phyloP scores from a whole-genome alignment of 2,113 vertebrate species.

The Cyprinodon tularosa region DNA sequence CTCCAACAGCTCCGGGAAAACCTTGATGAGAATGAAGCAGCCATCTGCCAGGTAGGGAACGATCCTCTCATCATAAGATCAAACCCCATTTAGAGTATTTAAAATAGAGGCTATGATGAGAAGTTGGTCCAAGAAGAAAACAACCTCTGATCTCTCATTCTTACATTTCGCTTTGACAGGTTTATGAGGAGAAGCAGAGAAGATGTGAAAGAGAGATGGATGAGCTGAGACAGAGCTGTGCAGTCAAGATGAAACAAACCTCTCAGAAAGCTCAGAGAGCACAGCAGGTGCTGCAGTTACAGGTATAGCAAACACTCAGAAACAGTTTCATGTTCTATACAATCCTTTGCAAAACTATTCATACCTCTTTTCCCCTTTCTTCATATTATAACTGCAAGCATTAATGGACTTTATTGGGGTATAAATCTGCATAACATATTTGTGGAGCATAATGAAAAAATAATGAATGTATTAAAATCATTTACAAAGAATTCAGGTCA shows the following conservation, averaged over 20 bases:
- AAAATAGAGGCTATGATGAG: background rate
- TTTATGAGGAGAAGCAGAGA: constrained; percentile 91
- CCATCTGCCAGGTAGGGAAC: constrained; percentile 88
- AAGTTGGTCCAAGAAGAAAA: background rate
- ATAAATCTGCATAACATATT: too few species aligned
- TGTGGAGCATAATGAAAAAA: too few species aligned
- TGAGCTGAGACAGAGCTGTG: constrained; percentile 86
- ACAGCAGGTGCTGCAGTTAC: constrained; percentile 95
- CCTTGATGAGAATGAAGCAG: constrained; percentile 93
- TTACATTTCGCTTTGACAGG: constrained; percentile 68
- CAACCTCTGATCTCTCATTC: constrained; percentile 5
- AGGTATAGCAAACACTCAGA: constrained; percentile 62
- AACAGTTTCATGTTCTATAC: background rate
- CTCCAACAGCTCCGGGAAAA: constrained; percentile 91
- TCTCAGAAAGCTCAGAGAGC: constrained; percentile 86
- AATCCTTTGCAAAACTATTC: background rate
- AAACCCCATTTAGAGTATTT: background rate
- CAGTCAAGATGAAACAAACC: constrained; percentile 84
- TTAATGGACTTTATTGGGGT: background rate
- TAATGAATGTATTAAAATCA: too few species aligned
- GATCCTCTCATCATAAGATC: background rate
- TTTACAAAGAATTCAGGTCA: too few species aligned
- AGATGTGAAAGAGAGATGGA: constrained; percentile 90
- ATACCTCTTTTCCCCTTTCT: background rate
- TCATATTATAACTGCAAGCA: background rate